Base-by-base conservation (phyloP, 2,797 vertebrate species). In the Crocodylus rhombifer region DNA sequence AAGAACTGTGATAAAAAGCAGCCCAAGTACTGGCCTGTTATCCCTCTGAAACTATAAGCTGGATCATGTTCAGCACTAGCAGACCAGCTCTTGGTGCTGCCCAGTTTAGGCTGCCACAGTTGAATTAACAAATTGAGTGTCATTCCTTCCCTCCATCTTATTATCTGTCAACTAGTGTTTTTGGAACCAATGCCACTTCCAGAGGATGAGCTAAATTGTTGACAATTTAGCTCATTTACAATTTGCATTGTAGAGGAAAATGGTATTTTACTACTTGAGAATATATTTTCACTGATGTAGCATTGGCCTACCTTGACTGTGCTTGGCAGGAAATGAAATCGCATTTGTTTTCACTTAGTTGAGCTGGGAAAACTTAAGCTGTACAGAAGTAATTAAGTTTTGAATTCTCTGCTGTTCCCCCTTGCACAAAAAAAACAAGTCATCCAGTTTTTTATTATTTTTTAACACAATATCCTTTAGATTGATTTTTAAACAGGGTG, bases 11-110 rank as follows among this genome's bases (percentile, higher is more conserved):
- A 99, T 98, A 97, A 95, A 93, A 99, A 99, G 88, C 98, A 98
- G 96, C 99, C 99, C 20, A 99, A 99, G 86, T 99, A 99, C 97
- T 99, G 99, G 99, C 99, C 99, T 0, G 99, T 99, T 76, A 99
- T 99, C 91, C 98, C 98, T 9, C 97, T 99, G 77, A 99, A 98
- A 86, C 98, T 99, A 64, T 99, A 96, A 98, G 61, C 7, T 71
- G 51, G 11, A 0, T 55, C 74, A 58, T 85, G 69, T 75, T 91
- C 63, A 79, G 62, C 65, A 1, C 0, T 77, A 77, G 30, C 61
- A 79, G 74, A 77, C 51, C 51, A 60, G 21, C 51, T 75, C 1
- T 33, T 51, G 74, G 58, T 14, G 1, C 77, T 90, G 62, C 36
- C 56, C 92, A 26, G 51, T 36, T 58, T 23, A 90, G 28, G 56